Base-by-base conservation (phyloP, 2,797 vertebrate genomes). In the Falco peregrinus region DNA sequence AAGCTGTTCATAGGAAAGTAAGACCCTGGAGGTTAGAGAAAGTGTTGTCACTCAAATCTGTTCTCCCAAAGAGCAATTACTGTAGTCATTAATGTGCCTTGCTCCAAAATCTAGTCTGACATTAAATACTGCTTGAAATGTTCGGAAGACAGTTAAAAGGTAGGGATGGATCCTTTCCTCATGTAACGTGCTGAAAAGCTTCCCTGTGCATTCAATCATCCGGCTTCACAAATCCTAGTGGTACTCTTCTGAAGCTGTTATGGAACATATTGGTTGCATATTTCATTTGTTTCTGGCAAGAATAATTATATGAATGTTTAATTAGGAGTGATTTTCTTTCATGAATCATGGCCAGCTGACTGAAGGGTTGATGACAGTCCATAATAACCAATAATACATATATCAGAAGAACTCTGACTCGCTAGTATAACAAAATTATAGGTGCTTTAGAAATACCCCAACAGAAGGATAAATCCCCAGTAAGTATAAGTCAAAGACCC, bases 221-320 rank as follows among this genome's bases (percentile, higher is more conserved):
- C 93, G 91, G 89, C 94, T 95, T 95, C 94, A 93, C 81, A 95
- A 96, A 95, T 88, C 79, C 95, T 97, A 90, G 68, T 75, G 89
- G 95, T 88, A 78, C 69, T 76, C 79, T 90, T 93, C 76, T 91
- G 92, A 95, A 95, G 91, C 84, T 95, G 91, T 95, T 97, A 93
- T 53, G 91, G 94, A 97, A 95, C 93, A 96, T 97, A 96, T 97
- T 96, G 93, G 95, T 96, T 96, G 95, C 93, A 93, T 96, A 93
- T 97, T 96, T 94, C 95, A 96, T 92, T 96, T 96, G 92, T 97
- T 97, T 97, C 95, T 96, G 94, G 97, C 95, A 97, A 94, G 95
- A 96, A 96, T 97, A 97, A 97, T 97, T 95, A 97, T 92, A 94
- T 91, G 97, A 96, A 93, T 91, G 93, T 73, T 97, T 97, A 97